Conservation (phyloP, 2,113 vertebrate species). For the Phalacrocorax pelagicus region DNA sequence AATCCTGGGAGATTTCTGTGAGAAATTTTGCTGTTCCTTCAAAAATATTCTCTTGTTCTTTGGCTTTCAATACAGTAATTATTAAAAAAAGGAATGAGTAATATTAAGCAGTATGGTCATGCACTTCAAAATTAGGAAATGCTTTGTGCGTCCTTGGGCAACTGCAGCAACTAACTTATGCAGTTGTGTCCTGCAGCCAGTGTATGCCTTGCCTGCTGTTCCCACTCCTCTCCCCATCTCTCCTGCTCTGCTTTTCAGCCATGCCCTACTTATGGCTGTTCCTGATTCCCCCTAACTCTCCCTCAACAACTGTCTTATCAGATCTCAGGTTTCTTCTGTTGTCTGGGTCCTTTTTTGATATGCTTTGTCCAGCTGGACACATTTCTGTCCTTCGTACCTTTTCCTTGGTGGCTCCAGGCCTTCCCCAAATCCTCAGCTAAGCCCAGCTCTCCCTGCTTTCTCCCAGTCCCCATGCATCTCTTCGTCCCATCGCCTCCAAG, state of each 20-base stretch:
- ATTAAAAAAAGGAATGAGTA: background rate
- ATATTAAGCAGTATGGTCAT: background rate
- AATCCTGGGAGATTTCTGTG: conserved; percentile 7
- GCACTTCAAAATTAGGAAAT: background rate
- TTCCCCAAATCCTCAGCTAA: background rate
- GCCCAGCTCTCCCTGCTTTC: background rate
- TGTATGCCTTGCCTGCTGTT: background rate
- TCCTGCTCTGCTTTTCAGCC: background rate
- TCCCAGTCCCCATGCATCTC: background rate
- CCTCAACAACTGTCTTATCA: background rate
- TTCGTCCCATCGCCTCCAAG: background rate
- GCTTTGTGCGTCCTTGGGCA: background rate
- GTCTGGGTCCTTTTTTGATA: background rate
- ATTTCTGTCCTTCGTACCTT: background rate
- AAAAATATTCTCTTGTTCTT: conserved; percentile 37
- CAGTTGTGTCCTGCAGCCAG: background rate
- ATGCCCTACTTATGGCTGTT: background rate
- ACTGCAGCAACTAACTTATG: background rate
- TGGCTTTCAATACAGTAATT: conserved; percentile 43
- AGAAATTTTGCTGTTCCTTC: conserved; percentile 18
- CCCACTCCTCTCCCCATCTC: background rate
- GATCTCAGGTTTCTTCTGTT: background rate
- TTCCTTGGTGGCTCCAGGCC: background rate
- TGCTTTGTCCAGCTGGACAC: background rate
- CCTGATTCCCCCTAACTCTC: background rate